phyloP scores from a whole-genome alignment of 2,888 invertebrate genomes.

The Formica aserva region DNA sequence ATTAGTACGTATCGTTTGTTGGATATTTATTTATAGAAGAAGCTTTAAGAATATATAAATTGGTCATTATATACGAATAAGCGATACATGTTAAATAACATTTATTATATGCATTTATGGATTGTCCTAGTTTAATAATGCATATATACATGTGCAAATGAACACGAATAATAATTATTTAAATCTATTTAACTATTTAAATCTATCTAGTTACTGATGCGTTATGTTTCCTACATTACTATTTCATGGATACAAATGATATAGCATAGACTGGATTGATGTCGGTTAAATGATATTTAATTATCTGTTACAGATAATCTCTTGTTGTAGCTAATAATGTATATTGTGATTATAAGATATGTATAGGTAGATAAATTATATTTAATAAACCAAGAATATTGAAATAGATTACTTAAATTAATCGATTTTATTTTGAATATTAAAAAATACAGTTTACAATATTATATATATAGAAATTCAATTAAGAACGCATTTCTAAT shows the following conservation, averaged over 20 bases:
- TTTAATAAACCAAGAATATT: neutral
- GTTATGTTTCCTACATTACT: neutral
- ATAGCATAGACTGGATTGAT: neutral
- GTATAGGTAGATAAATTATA: neutral
- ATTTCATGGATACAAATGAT: neutral
- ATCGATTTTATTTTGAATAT: neutral
- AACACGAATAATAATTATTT: neutral
- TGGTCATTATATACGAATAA: neutral
- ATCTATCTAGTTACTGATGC: neutral
- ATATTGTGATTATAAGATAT: neutral
- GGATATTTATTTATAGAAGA: neutral
- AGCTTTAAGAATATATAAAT: neutral
- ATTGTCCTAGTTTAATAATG: neutral
- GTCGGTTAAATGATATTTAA: conserved; percentile 20
- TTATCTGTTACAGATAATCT: neutral
- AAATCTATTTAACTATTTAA: conserved; percentile 7
- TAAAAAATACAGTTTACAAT: neutral
- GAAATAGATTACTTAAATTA: neutral
- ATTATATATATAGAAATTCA: neutral
- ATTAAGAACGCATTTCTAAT: neutral
- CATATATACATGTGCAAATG: neutral
- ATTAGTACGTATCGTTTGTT: neutral
- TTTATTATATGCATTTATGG: neutral
- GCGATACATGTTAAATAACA: neutral
- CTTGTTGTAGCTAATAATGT: neutral